Evolutionary conservation across 2,888 invertebrate species (phyloP), one percentile per base, ranked within the genome.

Genomic region (Drosophila demipolita): DNA sequence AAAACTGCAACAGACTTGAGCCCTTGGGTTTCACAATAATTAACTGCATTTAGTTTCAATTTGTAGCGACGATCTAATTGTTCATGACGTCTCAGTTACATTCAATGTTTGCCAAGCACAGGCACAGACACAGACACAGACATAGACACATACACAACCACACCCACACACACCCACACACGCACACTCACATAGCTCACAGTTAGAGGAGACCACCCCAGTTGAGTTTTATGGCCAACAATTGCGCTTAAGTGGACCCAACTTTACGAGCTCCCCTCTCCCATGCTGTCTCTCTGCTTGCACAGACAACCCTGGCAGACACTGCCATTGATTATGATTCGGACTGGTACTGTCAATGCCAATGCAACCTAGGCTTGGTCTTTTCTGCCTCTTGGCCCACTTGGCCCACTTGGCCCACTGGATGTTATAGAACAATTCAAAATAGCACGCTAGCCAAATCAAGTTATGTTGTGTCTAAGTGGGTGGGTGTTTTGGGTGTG

Each of bases 181-280:
- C 26, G 9, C 33, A 48, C 48, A 66, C 35, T 38, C 52, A 49
- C 49, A 61, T 66, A 38, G 49, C 63, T 54, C 50, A 40, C 49
- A 48, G 62, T 57, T 50, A 62, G 59, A 59, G 40, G 52, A 62
- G 76, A 26, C 58, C 66, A 26, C 58, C 66, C 55, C 55, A 73
- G 76, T 69, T 73, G 78, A 80, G 78, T 84, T 89, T 89, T 87
- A 87, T 89, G 89, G 75, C 77, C 83, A 80, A 80, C 89, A 89
- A 87, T 89, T 87, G 89, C 82, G 79, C 83, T 84, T 87, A 89
- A 87, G 89, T 89, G 85, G 83, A 75, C 75, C 77, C 75, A 87
- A 89, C 85, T 89, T 87, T 87, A 87, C 85, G 89, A 87, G 85
- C 85, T 38, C 50, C 60, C 72, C 20, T 49, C 61, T 33, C 15